Conservation (phyloP, 1,140 invertebrate species). For the Thaumetopoea pityocampa region DNA sequence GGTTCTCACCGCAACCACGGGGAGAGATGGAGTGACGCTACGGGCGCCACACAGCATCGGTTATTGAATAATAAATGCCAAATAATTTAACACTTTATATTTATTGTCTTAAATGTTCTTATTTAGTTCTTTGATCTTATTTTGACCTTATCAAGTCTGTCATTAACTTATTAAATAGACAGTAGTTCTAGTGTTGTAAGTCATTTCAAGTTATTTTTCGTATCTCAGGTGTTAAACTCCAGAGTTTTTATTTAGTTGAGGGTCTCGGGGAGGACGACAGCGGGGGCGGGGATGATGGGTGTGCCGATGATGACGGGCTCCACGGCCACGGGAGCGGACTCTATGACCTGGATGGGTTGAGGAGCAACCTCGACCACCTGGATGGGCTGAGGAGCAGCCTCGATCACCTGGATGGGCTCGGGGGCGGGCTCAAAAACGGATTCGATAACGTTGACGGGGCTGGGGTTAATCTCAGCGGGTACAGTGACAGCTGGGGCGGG, state of each 20-base stretch:
- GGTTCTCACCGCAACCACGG: too few relatives aligned
- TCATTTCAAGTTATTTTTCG: too few relatives aligned
- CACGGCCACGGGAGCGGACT: slow-evolving; percentile 14
- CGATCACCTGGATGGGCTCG: background rate
- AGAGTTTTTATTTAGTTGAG: slow-evolving; percentile 19
- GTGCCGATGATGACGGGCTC: slow-evolving; percentile 21
- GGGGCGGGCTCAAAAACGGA: slow-evolving; percentile 13
- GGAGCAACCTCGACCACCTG: slow-evolving; percentile 12
- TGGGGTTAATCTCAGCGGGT: slow-evolving; percentile 1
- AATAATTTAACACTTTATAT: too few relatives aligned
- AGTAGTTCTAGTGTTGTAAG: too few relatives aligned
- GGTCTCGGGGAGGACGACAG: slow-evolving; percentile 21
- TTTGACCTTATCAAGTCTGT: too few relatives aligned
- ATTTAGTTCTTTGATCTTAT: too few relatives aligned
- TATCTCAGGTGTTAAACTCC: background rate
- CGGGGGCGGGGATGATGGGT: slow-evolving; percentile 30
- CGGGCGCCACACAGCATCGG: too few relatives aligned
- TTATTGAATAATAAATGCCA: too few relatives aligned
- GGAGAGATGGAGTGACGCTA: too few relatives aligned
- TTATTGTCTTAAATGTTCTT: too few relatives aligned
- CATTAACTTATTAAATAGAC: too few relatives aligned
- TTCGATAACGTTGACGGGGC: slow-evolving; percentile 18
- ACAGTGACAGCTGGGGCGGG: slow-evolving; percentile 12
- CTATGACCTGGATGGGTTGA: slow-evolving; percentile 6
- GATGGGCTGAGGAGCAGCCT: slow-evolving; percentile 11